Percentiles rank a stretch among this genome's conserved stretches.
phyloP scores from a whole-genome alignment of 2,888 invertebrate genomes.

The Cryptocephalus primarius region DNA sequence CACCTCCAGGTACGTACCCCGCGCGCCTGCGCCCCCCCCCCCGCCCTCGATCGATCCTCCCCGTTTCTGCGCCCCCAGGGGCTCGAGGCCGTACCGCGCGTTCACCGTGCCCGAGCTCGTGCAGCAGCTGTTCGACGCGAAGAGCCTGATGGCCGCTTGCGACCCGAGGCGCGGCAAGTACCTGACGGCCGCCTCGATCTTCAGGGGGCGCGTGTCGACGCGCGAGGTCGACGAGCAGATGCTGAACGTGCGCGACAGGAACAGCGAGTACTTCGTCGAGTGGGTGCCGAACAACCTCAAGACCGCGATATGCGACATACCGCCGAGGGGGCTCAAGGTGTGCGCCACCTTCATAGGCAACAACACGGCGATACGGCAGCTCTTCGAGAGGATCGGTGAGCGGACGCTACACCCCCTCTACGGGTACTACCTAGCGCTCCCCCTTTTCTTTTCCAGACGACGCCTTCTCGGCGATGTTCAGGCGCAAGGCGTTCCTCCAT shows the following conservation, averaged over 20 bases:
- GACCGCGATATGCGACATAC: constrained; percentile 63
- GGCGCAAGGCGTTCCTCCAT: constrained; percentile 67
- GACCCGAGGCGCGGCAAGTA: constrained; percentile 71
- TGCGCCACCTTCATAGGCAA: constrained; percentile 56
- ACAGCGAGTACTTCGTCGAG: constrained; percentile 54
- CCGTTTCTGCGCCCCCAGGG: too few relatives aligned
- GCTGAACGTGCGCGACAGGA: constrained; percentile 55
- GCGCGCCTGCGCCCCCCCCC: too few relatives aligned
- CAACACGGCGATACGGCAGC: constrained; percentile 59
- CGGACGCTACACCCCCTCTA: background rate
- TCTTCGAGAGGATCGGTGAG: constrained; percentile 49
- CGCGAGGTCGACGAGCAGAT: constrained; percentile 50
- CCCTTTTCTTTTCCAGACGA: constrained; percentile 10
- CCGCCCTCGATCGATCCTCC: too few relatives aligned
- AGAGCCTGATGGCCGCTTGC: constrained; percentile 84
- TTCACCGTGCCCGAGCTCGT: constrained; percentile 69
- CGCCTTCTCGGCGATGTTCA: constrained; percentile 52
- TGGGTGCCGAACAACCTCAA: constrained; percentile 64
- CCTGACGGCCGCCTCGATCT: constrained; percentile 74
- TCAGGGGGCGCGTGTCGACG: constrained; percentile 60
- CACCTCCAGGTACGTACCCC: constrained; percentile 35
- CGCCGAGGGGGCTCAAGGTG: constrained; percentile 57
- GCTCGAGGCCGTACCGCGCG: constrained; percentile 57
- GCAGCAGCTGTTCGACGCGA: constrained; percentile 71
- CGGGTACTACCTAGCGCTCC: background rate